A percentile compares a stretch with the other conserved stretches of the same genome.
These are phyloP conservation scores for Etheostoma perlongum DNA, from an alignment of 2,797 vertebrate genomes.

Conservation along the genomic window DNA sequence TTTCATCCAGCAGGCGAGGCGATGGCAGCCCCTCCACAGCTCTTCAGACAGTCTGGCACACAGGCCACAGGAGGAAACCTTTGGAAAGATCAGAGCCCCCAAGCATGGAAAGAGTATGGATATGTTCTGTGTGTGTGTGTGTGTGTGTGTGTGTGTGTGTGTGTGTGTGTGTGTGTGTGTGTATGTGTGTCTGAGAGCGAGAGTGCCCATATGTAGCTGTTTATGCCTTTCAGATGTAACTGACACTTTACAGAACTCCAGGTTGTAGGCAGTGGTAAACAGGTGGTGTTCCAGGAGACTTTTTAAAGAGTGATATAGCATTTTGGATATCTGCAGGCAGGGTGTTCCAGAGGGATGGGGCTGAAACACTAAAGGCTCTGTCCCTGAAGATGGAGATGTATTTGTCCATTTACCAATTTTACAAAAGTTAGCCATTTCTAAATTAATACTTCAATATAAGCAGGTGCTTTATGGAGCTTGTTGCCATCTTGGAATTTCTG, in stretches of 20 bases:
- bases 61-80: slow-evolving; percentile 75
- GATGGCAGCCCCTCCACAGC: slow-evolving; percentile 63
- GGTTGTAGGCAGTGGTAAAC: too few species aligned
- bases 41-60: slow-evolving; percentile 80
- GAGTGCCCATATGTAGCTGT: slow-evolving; percentile 50
- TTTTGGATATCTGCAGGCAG: too few species aligned
- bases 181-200: background rate
- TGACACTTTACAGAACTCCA: too few species aligned
- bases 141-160: background rate
- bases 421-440: background rate
- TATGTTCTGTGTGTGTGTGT: slow-evolving; percentile 29
- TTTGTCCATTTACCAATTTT: too few species aligned
- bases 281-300: too few species aligned
- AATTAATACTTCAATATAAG: background rate
- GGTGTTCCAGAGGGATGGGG: too few species aligned
- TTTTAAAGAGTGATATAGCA: too few species aligned
- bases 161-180: background rate
- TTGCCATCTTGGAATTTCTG: background rate
- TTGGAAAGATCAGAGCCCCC: slow-evolving; percentile 76
- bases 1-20: slow-evolving; percentile 60
- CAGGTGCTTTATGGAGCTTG: background rate
- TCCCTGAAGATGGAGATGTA: too few species aligned
- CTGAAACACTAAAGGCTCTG: too few species aligned
- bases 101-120: slow-evolving; percentile 65
- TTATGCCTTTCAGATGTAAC: slow-evolving; percentile 60